Base-by-base conservation (phyloP, 2,797 vertebrate genomes). In the Catharus ustulatus region DNA sequence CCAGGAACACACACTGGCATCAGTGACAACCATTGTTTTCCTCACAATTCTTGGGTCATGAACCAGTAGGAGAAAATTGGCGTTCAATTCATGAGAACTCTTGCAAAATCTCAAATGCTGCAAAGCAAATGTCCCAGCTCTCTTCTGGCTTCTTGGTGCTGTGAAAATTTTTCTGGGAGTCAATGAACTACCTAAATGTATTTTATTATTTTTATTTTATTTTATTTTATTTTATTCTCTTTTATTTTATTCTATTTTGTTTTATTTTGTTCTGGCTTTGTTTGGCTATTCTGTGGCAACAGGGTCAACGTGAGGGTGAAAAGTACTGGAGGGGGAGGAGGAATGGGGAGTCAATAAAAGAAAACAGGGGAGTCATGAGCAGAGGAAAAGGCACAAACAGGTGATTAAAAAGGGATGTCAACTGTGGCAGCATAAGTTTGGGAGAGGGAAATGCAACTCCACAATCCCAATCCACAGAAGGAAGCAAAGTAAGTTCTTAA, bases 21-120 rank as follows among this genome's bases (percentile, higher is more conserved):
- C 79, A 89, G 36, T 81, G 87, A 81, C 76, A 91, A 66, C 66
- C 89, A 95, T 95, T 97, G 95, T 96, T 95, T 94, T 63, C 69
- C 52, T 94, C 64, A 95, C 92, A 95, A 94, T 93, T 73, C 91
- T 90, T 85, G 84, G 82, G 84, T 91, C 13, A 6, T 0, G 7
- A 93, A 95, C 82, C 77, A 91, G 87, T 62, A 32, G 23, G 69
- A 85, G 73, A 94, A 94, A 96, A 91, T 52, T 81, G 51, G 43
- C 29, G 5, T 92, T 94, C 79, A 91, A 13, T 87, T 93, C 62
- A 89, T 45, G 67, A 87, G 59, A 89, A 82, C 52, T 87, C 38
- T 96, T 96, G 76, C 84, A 95, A 96, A 97, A 92, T 85, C 55
- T 42, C 76, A 84, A 92, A 89, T 77, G 71, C 57, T 87, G 43